phyloP scores from a whole-genome alignment of 2,797 vertebrate genomes.

The Adrianichthys oophorus region DNA sequence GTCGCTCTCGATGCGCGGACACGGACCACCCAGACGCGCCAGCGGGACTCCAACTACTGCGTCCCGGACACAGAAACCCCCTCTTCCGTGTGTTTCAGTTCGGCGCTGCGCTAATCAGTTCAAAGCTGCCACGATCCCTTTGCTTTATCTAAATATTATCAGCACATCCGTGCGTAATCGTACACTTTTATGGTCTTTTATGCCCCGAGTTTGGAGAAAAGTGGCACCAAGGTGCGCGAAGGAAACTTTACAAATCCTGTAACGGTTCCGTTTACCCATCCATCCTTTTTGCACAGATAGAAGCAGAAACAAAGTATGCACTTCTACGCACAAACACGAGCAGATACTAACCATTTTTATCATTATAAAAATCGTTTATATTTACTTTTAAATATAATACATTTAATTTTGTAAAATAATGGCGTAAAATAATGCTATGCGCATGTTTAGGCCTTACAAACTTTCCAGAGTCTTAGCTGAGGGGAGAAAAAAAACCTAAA shows the following conservation, averaged over 20 bases:
- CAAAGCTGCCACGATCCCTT: not conserved
- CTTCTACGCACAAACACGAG: conserved; percentile 1
- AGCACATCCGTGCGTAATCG: not conserved
- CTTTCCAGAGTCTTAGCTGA: no score
- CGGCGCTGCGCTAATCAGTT: not conserved
- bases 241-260: not conserved
- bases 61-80: conserved; percentile 9
- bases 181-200: not conserved
- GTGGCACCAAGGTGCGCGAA: not conserved
- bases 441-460: not conserved
- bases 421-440: conserved; percentile 1
- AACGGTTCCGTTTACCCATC: conserved; percentile 19
- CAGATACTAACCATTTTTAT: not conserved
- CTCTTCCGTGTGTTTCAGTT: not conserved
- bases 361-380: conserved; percentile 11
- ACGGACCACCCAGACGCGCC: conserved; percentile 47
- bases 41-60: conserved; percentile 35
- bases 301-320: not conserved
- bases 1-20: conserved; percentile 23
- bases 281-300: conserved; percentile 6
- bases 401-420: conserved; percentile 2
- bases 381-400: not conserved
- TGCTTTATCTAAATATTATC: conserved; percentile 12
- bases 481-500: not conserved
- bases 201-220: conserved; percentile 14